phyloP scores from a whole-genome alignment of 2,888 invertebrate genomes.

The Vandiemenella viatica region DNA sequence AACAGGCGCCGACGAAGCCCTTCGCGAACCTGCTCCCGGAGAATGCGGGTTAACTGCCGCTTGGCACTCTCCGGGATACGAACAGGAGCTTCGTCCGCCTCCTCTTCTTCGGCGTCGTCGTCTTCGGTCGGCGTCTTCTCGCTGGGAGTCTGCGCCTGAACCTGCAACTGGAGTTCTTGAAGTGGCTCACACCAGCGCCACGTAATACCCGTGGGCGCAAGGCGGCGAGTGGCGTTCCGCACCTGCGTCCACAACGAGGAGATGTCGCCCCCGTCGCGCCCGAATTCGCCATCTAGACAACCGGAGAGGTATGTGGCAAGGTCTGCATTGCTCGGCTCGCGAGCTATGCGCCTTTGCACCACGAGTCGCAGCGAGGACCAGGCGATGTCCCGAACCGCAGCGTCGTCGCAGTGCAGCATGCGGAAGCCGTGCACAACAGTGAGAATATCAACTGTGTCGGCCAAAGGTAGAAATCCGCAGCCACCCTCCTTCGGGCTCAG shows the following conservation, averaged over 20 bases:
- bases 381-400: conserved; percentile 17
- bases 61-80: no score
- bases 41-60: background rate
- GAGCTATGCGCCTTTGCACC: conserved; percentile 16
- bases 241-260: conserved; percentile 1
- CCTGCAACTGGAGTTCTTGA: background rate
- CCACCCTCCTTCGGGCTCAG: conserved; percentile 18
- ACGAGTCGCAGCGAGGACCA: conserved; percentile 15
- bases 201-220: background rate
- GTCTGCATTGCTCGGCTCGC: conserved; percentile 12
- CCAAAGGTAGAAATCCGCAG: conserved; percentile 21
- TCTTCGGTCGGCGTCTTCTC: background rate
- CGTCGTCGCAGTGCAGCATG: conserved; percentile 20
- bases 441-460: conserved; percentile 20
- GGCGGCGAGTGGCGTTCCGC: background rate
- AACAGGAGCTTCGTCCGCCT: no score
- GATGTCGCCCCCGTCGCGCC: conserved; percentile 12
- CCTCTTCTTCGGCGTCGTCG: background rate
- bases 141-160: background rate
- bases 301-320: conserved; percentile 20
- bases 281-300: conserved; percentile 16
- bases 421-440: conserved; percentile 22
- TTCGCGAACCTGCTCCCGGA: background rate
- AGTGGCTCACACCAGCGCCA: background rate
- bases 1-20: conserved; percentile 3